Evolutionary conservation across 2,113 vertebrate species (phyloP).

Genomic region (Heptranchias perlo): DNA sequence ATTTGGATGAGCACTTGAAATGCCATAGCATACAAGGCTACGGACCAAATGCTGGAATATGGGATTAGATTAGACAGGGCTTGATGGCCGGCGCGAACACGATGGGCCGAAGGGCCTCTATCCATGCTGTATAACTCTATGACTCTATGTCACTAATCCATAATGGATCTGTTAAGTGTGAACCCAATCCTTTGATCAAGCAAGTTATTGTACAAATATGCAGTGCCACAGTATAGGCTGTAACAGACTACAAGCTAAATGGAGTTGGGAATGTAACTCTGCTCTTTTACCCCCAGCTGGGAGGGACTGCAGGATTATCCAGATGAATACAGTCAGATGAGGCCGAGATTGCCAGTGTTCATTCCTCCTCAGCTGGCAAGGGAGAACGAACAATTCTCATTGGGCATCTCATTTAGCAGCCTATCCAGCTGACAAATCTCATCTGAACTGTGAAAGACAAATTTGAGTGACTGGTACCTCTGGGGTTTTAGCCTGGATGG

Average conservation of each 20-base stretch:
- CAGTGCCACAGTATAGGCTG: background rate
- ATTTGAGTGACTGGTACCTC: too few species aligned
- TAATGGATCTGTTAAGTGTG: background rate
- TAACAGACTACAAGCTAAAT: background rate
- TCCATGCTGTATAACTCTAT: too few species aligned
- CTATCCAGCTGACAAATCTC: background rate
- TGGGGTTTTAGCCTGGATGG: too few species aligned
- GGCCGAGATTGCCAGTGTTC: too few species aligned
- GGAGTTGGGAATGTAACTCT: background rate
- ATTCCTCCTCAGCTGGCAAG: background rate
- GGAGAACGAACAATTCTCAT: background rate
- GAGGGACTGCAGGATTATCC: background rate
- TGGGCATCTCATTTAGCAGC: background rate
- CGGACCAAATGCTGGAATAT: too few species aligned
- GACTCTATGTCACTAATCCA: too few species aligned
- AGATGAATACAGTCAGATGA: background rate
- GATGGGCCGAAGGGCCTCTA: too few species aligned
- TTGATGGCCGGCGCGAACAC: too few species aligned
- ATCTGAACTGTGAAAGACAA: background rate
- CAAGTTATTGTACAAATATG: background rate
- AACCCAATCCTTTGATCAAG: background rate
- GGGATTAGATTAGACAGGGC: too few species aligned
- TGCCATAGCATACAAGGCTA: too few species aligned
- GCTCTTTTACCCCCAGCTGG: background rate
- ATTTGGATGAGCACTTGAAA: too few species aligned